Conservation (phyloP, 2,797 vertebrate species). For the Rhynchonycteris naso region DNA sequence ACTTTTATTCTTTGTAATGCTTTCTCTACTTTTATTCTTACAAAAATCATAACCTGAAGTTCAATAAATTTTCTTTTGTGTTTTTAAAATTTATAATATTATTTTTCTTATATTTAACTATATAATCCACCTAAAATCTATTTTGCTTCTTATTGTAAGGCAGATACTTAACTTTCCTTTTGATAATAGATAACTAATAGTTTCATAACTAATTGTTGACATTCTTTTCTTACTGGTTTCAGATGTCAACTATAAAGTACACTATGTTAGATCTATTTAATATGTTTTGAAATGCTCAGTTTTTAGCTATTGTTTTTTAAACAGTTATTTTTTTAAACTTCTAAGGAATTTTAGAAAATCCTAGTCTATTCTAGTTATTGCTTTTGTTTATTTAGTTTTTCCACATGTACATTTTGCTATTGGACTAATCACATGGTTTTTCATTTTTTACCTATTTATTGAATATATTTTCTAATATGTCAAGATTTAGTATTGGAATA, state of each 20-base stretch:
- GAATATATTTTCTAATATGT: background rate
- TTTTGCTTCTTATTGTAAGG: background rate
- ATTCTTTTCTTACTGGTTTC: background rate
- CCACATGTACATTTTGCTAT: background rate
- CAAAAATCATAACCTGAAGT: background rate
- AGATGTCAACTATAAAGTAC: background rate
- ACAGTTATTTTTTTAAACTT: background rate
- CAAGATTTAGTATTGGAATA: background rate
- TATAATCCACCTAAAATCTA: background rate
- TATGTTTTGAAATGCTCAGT: background rate
- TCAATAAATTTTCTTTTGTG: background rate
- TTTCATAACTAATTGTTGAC: background rate
- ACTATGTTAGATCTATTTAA: background rate
- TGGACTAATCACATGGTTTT: background rate
- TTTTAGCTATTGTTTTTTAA: background rate
- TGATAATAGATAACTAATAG: background rate
- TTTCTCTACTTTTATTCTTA: background rate
- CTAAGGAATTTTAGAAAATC: conserved; percentile 2
- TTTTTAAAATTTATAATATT: conserved; percentile 1
- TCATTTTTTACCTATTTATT: background rate
- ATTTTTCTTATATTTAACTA: background rate
- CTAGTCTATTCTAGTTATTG: background rate
- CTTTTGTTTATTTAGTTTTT: background rate
- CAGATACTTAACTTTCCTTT: background rate
- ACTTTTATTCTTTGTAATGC: background rate